These are phyloP conservation scores for Orientallactaga bullata DNA, from an alignment of 2,113 vertebrate genomes.

Conservation along the genomic window DNA sequence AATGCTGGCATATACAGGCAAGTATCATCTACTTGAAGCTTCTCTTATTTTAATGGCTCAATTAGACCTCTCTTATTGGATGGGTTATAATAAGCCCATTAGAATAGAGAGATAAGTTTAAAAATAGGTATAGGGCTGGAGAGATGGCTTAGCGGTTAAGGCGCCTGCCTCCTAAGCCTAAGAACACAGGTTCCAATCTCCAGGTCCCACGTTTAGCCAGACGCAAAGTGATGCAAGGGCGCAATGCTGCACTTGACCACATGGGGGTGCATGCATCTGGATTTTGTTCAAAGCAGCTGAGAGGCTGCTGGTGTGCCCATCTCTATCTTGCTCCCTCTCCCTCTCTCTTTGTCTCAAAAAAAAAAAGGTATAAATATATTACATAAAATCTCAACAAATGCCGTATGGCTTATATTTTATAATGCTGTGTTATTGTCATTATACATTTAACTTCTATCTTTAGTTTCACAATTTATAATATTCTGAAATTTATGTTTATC, in stretches of 20 bases:
- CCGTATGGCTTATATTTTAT: background rate
- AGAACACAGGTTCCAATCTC: too few relatives aligned
- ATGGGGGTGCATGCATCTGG: too few relatives aligned
- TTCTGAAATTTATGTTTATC: constrained; percentile 18
- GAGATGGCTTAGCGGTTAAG: too few relatives aligned
- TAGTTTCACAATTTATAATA: constrained; percentile 49
- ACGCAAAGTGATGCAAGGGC: too few relatives aligned
- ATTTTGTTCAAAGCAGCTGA: too few relatives aligned
- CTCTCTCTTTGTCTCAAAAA: background rate
- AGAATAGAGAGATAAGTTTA: constrained; percentile 8
- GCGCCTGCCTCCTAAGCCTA: too few relatives aligned
- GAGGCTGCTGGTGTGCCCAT: too few relatives aligned
- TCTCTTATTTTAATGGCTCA: constrained; percentile 45
- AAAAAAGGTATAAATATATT: background rate
- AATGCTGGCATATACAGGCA: background rate
- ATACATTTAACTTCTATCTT: constrained; percentile 30
- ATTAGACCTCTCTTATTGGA: background rate
- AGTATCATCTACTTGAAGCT: background rate
- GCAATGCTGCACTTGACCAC: too few relatives aligned
- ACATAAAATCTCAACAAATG: background rate
- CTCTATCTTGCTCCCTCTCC: too few relatives aligned
- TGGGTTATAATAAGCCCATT: constrained; percentile 22
- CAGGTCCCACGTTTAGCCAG: too few relatives aligned
- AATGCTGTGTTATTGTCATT: background rate
- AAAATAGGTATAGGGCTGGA: background rate